Percentiles rank a stretch among this genome's conserved stretches.
phyloP scores from a whole-genome alignment of 2,888 invertebrate species.

The Arge pagana region DNA sequence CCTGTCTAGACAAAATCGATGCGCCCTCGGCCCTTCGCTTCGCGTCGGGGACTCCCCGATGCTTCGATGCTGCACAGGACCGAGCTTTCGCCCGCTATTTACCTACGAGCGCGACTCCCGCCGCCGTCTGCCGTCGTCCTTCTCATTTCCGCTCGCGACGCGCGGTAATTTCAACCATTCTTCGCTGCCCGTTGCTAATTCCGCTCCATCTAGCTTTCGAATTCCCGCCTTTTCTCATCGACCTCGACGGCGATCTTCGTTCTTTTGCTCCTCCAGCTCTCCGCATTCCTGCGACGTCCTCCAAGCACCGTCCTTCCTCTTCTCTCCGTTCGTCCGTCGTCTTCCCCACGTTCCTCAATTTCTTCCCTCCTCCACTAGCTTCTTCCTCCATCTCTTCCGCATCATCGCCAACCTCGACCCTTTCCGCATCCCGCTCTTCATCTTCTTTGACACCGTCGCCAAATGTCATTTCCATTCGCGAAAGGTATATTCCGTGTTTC shows the following conservation, averaged over 20 bases:
- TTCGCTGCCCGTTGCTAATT: conserved; percentile 1
- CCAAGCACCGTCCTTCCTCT: conserved; percentile 31
- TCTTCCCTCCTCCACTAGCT: too few relatives aligned
- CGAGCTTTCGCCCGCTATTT: too few relatives aligned
- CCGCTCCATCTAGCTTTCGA: too few relatives aligned
- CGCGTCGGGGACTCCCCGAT: too few relatives aligned
- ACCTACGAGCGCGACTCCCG: too few relatives aligned
- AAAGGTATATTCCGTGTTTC: too few relatives aligned
- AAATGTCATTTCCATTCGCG: too few relatives aligned
- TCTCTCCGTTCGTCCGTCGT: conserved; percentile 34
- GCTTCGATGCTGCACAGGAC: too few relatives aligned
- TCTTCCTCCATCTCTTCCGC: too few relatives aligned
- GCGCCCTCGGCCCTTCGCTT: conserved; percentile 48
- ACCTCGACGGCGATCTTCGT: neutral
- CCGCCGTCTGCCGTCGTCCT: conserved; percentile 3
- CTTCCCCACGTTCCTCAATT: conserved; percentile 22
- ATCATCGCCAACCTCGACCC: too few relatives aligned
- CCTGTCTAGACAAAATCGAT: conserved; percentile 57
- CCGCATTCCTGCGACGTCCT: conserved; percentile 25
- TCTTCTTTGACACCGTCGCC: too few relatives aligned
- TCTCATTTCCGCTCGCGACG: conserved; percentile 19
- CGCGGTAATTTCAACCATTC: conserved; percentile 14
- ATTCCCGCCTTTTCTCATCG: conserved; percentile 1
- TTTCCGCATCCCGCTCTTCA: too few relatives aligned
- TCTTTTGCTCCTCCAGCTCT: neutral